Conservation (phyloP, 1,140 invertebrate species). For the Daktulosphaira vitifoliae region DNA sequence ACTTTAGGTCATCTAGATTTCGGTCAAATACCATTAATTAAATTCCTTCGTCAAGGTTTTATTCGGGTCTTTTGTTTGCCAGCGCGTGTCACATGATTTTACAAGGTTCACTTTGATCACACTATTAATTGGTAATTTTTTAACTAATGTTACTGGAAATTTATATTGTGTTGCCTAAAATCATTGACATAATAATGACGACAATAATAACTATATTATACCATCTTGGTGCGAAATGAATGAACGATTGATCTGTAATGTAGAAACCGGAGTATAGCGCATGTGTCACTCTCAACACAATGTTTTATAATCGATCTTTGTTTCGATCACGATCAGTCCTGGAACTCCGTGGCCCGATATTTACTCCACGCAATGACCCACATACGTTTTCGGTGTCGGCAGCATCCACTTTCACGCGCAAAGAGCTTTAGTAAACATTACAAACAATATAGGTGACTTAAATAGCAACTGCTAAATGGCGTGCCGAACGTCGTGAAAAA, state of each 20-base stretch:
- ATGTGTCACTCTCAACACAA: slow-evolving; percentile 17
- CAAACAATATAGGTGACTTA: too few species aligned
- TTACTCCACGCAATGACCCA: slow-evolving; percentile 9
- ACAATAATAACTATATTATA: too few species aligned
- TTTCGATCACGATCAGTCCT: slow-evolving; percentile 31
- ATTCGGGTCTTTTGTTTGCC: not conserved
- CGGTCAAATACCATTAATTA: slow-evolving; percentile 22
- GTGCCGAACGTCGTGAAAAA: too few species aligned
- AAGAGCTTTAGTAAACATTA: too few species aligned
- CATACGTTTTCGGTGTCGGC: slow-evolving; percentile 12
- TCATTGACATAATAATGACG: too few species aligned
- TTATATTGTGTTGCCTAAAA: too few species aligned
- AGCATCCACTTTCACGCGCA: not conserved
- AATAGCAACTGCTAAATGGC: too few species aligned
- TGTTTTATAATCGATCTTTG: slow-evolving; percentile 29
- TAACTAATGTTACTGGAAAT: too few species aligned
- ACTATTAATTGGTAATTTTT: not conserved
- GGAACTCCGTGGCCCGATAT: slow-evolving; percentile 11
- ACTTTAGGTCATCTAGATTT: too few species aligned
- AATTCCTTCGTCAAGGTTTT: slow-evolving; percentile 14
- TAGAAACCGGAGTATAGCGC: not conserved
- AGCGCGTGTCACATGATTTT: slow-evolving; percentile 5
- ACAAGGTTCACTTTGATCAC: not conserved
- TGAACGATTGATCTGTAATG: too few species aligned
- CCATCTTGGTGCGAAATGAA: too few species aligned